Evolutionary conservation across 1,140 invertebrate genomes (phyloP), one percentile per base, ranked within the genome.

Genomic region (Drosophila novamexicana): DNA sequence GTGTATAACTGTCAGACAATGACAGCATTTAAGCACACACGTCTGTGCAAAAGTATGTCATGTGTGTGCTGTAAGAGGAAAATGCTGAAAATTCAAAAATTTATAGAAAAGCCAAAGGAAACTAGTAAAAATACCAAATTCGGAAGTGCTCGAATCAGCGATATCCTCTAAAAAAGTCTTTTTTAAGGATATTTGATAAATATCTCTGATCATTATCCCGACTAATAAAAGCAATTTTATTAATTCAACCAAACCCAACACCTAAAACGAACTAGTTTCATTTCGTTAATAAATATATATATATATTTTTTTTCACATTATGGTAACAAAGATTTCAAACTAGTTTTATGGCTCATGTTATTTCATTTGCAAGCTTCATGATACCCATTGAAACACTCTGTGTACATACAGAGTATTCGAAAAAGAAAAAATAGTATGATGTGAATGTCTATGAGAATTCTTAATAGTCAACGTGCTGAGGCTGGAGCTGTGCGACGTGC

Each of bases 51-150:
- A 79, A 69, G 54, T 70, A 47, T 75, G 78, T 75, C 75, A 61
- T 22, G 47, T 69, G 45, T 47, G 59, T 45, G 44, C 14, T 49
- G 56, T 42, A 57, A 56, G 18, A 42, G 62, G 16, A 63, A 54
- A 52, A 67, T 58, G 75, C 44, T 75, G 52, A 63, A 62, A 73
- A 68, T 75, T 85, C 75, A 81, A 86, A 86, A 86, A 85, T 86
- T 65, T 81, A 86, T 85, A 78, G 82, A 67, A 85, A 75, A 68
- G 45, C 52, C 61, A 67, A 59, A 39, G 63, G 9, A 67, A 61
- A 40, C 56, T 59, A 47, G 40, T 47, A 5, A 56, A 39, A 59
- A 73, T 49, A 9, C 16, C 22, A 52, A 0, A 47, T 3, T 6
- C 29, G 29, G 14, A 10, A 16, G n/a, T 59, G n/a, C 10, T 16